phyloP scores from a whole-genome alignment of 2,888 invertebrate genomes.

The Deilephila porcellus region DNA sequence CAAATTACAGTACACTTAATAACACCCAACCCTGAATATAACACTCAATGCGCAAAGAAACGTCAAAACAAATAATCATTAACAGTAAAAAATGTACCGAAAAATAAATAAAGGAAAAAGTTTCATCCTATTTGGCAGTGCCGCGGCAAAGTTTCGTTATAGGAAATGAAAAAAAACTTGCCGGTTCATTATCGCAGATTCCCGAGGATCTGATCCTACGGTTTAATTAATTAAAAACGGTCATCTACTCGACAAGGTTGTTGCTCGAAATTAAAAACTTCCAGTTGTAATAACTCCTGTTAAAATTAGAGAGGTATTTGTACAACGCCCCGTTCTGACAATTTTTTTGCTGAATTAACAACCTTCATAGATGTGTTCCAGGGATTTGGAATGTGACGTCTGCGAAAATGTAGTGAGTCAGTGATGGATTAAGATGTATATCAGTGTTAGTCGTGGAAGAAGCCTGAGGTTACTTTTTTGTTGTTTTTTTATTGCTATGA shows the following conservation, averaged over 20 bases:
- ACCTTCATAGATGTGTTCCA: too few species aligned
- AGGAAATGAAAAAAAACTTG: slow-evolving; percentile 48
- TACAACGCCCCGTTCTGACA: not conserved
- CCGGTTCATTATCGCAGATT: slow-evolving; percentile 55
- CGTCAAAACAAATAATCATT: too few species aligned
- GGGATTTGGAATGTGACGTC: too few species aligned
- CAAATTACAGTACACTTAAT: too few species aligned
- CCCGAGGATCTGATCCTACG: slow-evolving; percentile 47
- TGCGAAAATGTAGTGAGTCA: too few species aligned
- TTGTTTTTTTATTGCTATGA: too few species aligned
- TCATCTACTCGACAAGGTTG: slow-evolving; percentile 51
- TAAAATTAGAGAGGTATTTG: slow-evolving; percentile 20
- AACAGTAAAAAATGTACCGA: not conserved
- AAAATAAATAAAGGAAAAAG: not conserved
- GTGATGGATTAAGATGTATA: too few species aligned
- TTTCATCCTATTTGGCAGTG: slow-evolving; percentile 43
- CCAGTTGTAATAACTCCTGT: slow-evolving; percentile 9
- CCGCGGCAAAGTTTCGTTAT: slow-evolving; percentile 40
- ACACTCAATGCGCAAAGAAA: too few species aligned
- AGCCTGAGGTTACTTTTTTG: too few species aligned
- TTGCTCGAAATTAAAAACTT: slow-evolving; percentile 29
- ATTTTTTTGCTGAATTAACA: too few species aligned
- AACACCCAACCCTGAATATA: too few species aligned
- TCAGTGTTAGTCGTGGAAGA: too few species aligned
- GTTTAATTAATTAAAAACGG: slow-evolving; percentile 63